These are phyloP conservation scores for Sus cebifrons DNA, from an alignment of 2,797 vertebrate genomes.

Conservation along the genomic window DNA sequence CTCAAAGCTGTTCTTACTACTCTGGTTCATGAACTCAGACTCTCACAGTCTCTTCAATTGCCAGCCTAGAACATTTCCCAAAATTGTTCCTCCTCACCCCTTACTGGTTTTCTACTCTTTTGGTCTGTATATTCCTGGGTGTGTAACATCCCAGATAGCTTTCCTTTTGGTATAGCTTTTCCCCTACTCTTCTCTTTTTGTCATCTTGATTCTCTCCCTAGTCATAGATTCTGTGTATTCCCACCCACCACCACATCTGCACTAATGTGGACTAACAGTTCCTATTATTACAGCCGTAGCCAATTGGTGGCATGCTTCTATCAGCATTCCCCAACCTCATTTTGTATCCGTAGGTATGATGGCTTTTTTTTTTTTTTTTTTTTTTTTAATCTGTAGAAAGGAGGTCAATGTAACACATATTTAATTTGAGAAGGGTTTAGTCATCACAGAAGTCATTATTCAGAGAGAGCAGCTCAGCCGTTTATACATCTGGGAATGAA, in stretches of 20 bases:
- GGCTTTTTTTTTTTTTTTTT: neutral
- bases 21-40: neutral
- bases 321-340: neutral
- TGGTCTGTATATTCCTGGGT: neutral
- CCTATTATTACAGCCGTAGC: neutral
- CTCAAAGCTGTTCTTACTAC: neutral
- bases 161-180: neutral
- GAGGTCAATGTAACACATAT: neutral
- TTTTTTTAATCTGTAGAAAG: neutral
- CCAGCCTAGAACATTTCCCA: neutral
- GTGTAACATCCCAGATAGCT: neutral
- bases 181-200: neutral
- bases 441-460: conserved; percentile 58
- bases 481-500: conserved; percentile 26
- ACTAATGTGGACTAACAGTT: neutral
- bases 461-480: conserved; percentile 24
- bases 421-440: conserved; percentile 48
- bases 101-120: neutral
- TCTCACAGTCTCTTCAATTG: neutral
- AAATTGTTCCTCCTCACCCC: neutral
- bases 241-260: neutral
- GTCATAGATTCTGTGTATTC: neutral
- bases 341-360: conserved; percentile 15
- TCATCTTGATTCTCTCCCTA: neutral
- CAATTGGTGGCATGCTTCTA: neutral